Conservation (phyloP, 2,113 vertebrate genomes). For the Callipepla squamata region DNA sequence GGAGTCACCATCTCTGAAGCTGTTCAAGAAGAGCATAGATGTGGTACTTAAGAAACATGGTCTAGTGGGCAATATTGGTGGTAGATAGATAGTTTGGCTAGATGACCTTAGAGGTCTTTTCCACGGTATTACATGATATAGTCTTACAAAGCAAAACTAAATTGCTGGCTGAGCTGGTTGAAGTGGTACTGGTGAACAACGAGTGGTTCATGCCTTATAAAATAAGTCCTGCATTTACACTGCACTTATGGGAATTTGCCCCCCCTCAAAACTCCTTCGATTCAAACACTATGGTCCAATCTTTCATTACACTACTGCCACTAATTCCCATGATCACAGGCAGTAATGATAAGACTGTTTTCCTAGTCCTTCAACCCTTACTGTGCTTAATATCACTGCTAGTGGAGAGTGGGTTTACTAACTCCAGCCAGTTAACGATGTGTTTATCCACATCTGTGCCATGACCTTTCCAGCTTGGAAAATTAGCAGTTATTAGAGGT, state of each 20-base stretch:
- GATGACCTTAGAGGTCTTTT: too few species aligned
- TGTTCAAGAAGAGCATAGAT: too few species aligned
- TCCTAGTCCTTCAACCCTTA: not conserved
- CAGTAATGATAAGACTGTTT: not conserved
- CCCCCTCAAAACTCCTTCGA: not conserved
- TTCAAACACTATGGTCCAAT: rapidly evolving
- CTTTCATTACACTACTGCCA: not conserved
- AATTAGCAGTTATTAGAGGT: slow-evolving; percentile 22
- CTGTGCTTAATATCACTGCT: not conserved
- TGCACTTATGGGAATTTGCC: not conserved
- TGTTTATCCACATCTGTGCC: slow-evolving; percentile 19
- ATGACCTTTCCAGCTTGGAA: not conserved
- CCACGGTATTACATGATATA: not conserved
- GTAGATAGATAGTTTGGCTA: too few species aligned
- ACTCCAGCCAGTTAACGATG: not conserved
- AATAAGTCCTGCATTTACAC: not conserved
- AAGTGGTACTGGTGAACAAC: not conserved
- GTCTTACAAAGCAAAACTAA: not conserved
- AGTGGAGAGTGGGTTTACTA: not conserved
- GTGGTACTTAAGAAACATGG: too few species aligned
- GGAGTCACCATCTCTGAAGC: too few species aligned
- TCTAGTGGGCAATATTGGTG: too few species aligned
- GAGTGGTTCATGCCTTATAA: not conserved
- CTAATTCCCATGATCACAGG: not conserved
- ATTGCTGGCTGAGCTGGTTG: not conserved